A percentile compares a stretch with the other conserved stretches of the same genome.
Conservation (phyloP, 1,140 invertebrate species). For the Anagrus nilaparvatae region DNA sequence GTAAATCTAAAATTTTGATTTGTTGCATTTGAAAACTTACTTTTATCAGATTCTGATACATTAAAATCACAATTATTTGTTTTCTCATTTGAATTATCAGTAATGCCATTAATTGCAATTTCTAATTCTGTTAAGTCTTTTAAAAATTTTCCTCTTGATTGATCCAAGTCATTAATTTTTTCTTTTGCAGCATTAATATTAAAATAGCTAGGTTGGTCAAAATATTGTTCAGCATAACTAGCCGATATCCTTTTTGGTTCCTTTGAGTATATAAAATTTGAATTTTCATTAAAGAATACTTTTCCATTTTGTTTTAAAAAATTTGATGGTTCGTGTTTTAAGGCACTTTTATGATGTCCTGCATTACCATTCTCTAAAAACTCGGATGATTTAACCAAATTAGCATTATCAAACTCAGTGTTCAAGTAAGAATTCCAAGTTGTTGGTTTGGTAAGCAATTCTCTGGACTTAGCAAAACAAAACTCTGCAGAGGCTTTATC, state of each 20-base stretch:
- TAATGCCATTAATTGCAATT: too few species aligned
- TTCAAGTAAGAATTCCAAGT: slow-evolving; percentile 38
- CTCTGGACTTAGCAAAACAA: slow-evolving; percentile 60
- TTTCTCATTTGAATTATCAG: too few species aligned
- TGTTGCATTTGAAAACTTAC: too few species aligned
- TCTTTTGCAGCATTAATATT: too few species aligned
- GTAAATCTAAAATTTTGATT: too few species aligned
- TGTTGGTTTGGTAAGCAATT: slow-evolving; percentile 51
- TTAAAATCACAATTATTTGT: too few species aligned
- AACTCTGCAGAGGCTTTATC: slow-evolving; percentile 64
- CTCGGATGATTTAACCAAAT: slow-evolving; percentile 34
- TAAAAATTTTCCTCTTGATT: too few species aligned
- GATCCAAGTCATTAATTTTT: slow-evolving; percentile 35
- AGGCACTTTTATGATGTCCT: slow-evolving; percentile 18
- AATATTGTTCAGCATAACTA: slow-evolving; percentile 38
- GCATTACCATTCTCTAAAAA: slow-evolving; percentile 32
- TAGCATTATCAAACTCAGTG: slow-evolving; percentile 32
- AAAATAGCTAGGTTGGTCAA: slow-evolving; percentile 35
- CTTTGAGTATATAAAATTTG: slow-evolving; percentile 21
- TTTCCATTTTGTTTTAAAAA: slow-evolving; percentile 27
- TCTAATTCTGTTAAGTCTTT: slow-evolving; percentile 3
- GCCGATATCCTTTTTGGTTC: slow-evolving; percentile 34
- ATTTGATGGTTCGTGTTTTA: slow-evolving; percentile 14
- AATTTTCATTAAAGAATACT: slow-evolving; percentile 21
- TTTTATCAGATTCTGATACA: slow-evolving; percentile 9